Evolutionary conservation across 2,888 invertebrate species (phyloP).

Genomic region (Pristionchus mayeri): DNA sequence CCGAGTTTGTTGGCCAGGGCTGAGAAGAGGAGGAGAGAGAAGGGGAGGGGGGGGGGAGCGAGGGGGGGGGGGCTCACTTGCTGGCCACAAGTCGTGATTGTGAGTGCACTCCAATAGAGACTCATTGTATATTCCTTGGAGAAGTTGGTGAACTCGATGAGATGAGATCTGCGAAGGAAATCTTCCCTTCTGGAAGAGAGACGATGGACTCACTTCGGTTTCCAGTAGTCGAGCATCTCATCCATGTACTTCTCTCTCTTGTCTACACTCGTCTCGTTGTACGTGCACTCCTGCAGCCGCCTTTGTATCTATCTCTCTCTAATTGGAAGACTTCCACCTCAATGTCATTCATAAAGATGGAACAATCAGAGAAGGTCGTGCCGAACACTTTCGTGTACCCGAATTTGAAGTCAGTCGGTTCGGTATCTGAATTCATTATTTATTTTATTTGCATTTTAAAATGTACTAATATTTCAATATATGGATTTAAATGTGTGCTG

Average conservation of each 20-base stretch:
- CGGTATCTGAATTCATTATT: slow-evolving; percentile 59
- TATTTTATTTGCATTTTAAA: too few relatives aligned
- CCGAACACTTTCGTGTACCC: slow-evolving; percentile 71
- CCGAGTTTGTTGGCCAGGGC: slow-evolving; percentile 70
- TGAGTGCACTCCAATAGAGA: slow-evolving; percentile 74
- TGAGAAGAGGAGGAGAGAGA: slow-evolving; percentile 30
- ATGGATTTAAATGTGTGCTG: too few relatives aligned
- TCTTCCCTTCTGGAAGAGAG: neutral
- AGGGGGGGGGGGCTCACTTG: slow-evolving; percentile 54
- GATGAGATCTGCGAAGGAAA: slow-evolving; percentile 52
- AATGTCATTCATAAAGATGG: neutral
- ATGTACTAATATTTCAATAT: neutral
- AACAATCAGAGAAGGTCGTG: slow-evolving; percentile 61
- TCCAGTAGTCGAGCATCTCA: slow-evolving; percentile 7
- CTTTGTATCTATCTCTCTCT: too few relatives aligned
- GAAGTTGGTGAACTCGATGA: slow-evolving; percentile 68
- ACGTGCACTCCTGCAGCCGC: neutral
- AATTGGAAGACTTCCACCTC: neutral
- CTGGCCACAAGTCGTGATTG: slow-evolving; percentile 74
- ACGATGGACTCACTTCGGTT: neutral
- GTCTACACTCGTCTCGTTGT: neutral
- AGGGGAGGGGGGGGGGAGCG: neutral
- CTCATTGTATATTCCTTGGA: slow-evolving; percentile 73
- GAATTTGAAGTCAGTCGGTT: slow-evolving; percentile 67
- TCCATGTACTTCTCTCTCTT: slow-evolving; percentile 1